Conservation (phyloP, 2,888 invertebrate genomes). For the Polyommatus iphigenia region DNA sequence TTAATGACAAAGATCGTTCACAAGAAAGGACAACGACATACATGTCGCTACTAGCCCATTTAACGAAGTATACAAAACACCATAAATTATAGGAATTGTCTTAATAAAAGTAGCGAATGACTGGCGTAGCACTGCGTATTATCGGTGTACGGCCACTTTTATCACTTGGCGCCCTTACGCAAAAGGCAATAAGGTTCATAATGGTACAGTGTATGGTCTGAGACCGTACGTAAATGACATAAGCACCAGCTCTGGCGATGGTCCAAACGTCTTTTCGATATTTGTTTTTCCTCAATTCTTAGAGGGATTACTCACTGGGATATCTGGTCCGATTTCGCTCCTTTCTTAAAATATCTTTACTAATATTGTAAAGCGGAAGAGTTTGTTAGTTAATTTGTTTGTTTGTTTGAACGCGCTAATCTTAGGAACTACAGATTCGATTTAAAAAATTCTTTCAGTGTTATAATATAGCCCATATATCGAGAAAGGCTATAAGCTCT, state of each 20-base stretch:
- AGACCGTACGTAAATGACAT: not conserved
- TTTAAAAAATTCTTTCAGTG: no score
- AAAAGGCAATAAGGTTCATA: not conserved
- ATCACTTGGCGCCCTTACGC: not conserved
- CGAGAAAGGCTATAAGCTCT: no score
- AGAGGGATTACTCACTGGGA: not conserved
- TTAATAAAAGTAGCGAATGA: slow-evolving; percentile 7
- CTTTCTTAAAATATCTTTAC: no score
- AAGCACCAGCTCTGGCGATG: not conserved
- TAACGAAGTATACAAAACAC: not conserved
- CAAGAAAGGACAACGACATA: not conserved
- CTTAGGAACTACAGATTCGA: no score
- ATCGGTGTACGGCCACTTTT: not conserved
- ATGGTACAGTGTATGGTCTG: not conserved
- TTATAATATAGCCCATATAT: no score
- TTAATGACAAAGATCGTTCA: not conserved
- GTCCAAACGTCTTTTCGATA: slow-evolving; percentile 24
- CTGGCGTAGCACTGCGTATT: slow-evolving; percentile 18
- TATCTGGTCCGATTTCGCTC: no score
- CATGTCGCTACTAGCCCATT: not conserved
- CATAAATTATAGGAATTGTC: slow-evolving; percentile 12
- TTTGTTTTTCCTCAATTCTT: slow-evolving; percentile 25
- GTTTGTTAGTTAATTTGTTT: no score
- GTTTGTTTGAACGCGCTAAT: no score
- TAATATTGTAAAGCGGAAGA: no score